Conservation (phyloP, 2,888 invertebrate species). For the Nomada goodeniana region DNA sequence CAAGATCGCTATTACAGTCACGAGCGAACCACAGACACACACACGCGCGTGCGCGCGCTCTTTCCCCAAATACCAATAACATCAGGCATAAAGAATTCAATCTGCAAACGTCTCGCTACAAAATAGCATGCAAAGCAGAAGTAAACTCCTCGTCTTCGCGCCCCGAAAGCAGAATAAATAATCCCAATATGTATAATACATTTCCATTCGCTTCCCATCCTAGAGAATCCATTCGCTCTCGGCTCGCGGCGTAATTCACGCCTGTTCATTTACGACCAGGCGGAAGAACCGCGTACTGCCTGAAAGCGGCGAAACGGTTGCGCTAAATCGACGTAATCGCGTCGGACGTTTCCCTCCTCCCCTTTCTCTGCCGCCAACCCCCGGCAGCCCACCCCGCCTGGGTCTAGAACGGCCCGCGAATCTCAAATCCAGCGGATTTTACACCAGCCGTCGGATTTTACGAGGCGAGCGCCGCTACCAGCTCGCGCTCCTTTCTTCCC, state of each 20-base stretch:
- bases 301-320: conserved; percentile 9
- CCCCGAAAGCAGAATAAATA: not conserved
- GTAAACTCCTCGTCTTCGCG: no score
- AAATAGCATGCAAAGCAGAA: no score
- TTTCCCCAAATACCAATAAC: no score
- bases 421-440: conserved; percentile 29
- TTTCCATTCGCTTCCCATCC: not conserved
- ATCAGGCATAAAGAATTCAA: no score
- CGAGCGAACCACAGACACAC: no score
- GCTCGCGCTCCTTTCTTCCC: not conserved
- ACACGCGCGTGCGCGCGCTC: no score
- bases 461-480: conserved; percentile 30
- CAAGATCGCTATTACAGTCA: no score
- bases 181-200: not conserved
- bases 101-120: no score
- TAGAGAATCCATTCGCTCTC: not conserved
- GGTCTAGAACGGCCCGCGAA: conserved; percentile 13
- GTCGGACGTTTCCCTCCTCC: conserved; percentile 15
- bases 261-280: conserved; percentile 20
- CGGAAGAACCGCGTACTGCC: not conserved
- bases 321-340: conserved; percentile 43
- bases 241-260: conserved; percentile 1
- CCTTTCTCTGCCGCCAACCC: no score
- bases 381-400: no score
- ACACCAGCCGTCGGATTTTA: conserved; percentile 36